Percentiles rank a stretch among this genome's conserved stretches.
Evolutionary conservation across 2,888 invertebrate genomes (phyloP).

Genomic region (Buathra laborator): DNA sequence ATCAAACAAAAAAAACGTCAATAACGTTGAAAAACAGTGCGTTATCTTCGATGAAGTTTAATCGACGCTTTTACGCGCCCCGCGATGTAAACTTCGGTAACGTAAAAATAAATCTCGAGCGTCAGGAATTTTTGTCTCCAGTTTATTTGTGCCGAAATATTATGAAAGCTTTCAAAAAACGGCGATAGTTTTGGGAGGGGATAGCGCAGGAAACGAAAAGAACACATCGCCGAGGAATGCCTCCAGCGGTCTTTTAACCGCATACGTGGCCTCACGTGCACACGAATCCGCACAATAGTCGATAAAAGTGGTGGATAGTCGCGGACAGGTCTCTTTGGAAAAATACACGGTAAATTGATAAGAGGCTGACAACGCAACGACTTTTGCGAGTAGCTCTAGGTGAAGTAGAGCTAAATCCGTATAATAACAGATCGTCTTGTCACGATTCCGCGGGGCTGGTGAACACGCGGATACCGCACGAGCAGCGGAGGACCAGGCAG

Average conservation of each 20-base stretch:
- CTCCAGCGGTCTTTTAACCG: background rate
- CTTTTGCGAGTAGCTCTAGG: conserved; percentile 34
- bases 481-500: background rate
- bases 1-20: too few relatives aligned
- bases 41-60: too few relatives aligned
- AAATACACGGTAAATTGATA: background rate
- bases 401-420: conserved; percentile 28
- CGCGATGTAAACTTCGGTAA: too few relatives aligned
- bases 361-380: background rate
- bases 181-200: too few relatives aligned
- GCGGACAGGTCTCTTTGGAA: background rate
- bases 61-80: too few relatives aligned
- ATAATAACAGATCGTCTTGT: conserved; percentile 64
- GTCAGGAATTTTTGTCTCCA: too few relatives aligned
- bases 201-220: too few relatives aligned
- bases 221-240: background rate
- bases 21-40: too few relatives aligned
- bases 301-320: background rate
- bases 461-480: conserved; percentile 12
- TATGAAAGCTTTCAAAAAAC: too few relatives aligned
- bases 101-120: too few relatives aligned
- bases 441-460: conserved; percentile 40
- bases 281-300: background rate
- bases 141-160: too few relatives aligned
- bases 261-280: background rate